Percentiles rank a stretch among this genome's conserved stretches.
These are phyloP conservation scores for Lanius ludovicianus DNA, from an alignment of 2,113 vertebrate species.

Conservation along the genomic window DNA sequence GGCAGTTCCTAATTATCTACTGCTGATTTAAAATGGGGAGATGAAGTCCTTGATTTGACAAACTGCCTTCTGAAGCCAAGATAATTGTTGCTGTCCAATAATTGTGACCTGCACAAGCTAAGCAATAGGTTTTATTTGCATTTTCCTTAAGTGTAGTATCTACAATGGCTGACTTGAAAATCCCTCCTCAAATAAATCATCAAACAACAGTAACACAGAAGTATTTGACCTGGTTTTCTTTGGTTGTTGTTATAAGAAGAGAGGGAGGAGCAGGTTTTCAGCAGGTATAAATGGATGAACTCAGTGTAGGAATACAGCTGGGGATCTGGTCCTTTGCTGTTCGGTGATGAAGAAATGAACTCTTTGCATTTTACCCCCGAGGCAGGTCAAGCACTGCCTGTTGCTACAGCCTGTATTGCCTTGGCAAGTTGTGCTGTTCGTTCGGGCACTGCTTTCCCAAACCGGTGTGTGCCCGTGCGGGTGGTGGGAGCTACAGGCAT, in stretches of 20 bases:
- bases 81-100: background rate
- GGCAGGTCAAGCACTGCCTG: background rate
- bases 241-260: background rate
- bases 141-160: background rate
- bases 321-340: background rate
- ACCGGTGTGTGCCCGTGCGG: rapidly evolving
- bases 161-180: background rate
- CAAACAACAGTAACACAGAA: background rate
- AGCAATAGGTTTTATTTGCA: background rate
- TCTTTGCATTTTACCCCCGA: background rate
- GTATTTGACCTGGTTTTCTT: background rate
- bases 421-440: background rate
- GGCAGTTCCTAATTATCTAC: slow-evolving; percentile 8
- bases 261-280: background rate
- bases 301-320: background rate
- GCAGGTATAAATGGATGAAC: background rate
- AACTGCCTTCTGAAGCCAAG: background rate
- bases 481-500: rapidly evolving
- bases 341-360: background rate
- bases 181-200: background rate
- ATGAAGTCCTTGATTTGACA: background rate
- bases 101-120: background rate
- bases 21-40: slow-evolving; percentile 4
- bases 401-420: background rate
- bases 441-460: background rate